Evolutionary conservation across 2,113 vertebrate genomes (phyloP).

Genomic region (Neogobius melanostomus): DNA sequence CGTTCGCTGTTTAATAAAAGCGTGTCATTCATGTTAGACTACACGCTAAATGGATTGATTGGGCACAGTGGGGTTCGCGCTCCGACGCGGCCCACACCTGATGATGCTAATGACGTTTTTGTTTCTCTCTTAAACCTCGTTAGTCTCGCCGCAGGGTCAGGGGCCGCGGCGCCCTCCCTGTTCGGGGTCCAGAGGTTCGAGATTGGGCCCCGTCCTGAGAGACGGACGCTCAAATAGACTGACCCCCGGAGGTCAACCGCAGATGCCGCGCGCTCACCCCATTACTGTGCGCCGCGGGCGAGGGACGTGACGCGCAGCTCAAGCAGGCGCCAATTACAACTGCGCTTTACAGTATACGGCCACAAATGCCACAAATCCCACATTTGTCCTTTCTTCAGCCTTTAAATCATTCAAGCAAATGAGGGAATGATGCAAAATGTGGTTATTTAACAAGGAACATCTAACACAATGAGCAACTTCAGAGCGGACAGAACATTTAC

Average conservation of each 20-base stretch:
- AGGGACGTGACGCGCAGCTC: not conserved
- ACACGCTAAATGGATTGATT: too few relatives aligned
- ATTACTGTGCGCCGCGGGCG: not conserved
- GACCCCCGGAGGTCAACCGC: slow-evolving; percentile 4
- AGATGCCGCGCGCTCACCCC: not conserved
- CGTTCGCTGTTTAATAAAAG: too few relatives aligned
- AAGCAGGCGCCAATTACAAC: not conserved
- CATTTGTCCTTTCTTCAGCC: too few relatives aligned
- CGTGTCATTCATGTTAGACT: too few relatives aligned
- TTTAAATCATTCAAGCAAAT: too few relatives aligned
- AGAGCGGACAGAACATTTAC: too few relatives aligned
- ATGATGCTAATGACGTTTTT: too few relatives aligned
- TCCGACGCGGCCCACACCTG: not conserved
- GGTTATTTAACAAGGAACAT: too few relatives aligned
- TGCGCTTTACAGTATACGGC: not conserved
- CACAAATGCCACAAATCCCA: too few relatives aligned
- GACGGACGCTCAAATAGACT: not conserved
- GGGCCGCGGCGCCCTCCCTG: not conserved
- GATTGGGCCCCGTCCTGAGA: slow-evolving; percentile 1
- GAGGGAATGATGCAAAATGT: too few relatives aligned
- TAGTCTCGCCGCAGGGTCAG: not conserved
- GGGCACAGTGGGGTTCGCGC: not conserved
- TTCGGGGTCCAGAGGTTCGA: not conserved
- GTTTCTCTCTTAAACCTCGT: not conserved
- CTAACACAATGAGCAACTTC: too few relatives aligned